Base-by-base conservation (phyloP, 2,797 vertebrate species). In the Myiotriccus ornatus region DNA sequence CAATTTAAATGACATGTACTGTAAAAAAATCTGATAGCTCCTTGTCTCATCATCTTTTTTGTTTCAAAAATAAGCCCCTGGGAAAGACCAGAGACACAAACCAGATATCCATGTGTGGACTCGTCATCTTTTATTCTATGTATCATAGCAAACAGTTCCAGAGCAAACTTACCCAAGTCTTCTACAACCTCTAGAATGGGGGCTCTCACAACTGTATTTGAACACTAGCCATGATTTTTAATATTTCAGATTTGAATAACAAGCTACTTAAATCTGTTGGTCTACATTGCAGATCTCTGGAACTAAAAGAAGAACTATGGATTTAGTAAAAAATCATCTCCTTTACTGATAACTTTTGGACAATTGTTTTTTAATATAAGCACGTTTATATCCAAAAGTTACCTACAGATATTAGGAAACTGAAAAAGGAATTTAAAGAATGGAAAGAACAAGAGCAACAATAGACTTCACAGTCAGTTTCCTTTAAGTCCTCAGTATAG, bases 401-500 rank as follows among this genome's bases (percentile, higher is more conserved):
- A 68, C 87, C 62, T 87, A 86, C 34, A 44, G 59, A 91, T 90
- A 90, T 84, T 84, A 92, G 87, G 71, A 96, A 68, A 87, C 90
- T 83, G 83, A 94, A 94, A 87, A 69, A 82, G 76, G 92, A 93
- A 95, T 92, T 95, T 94, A 56, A 95, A 95, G 89, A 87, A 95
- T 47, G 75, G 84, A 96, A 95, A 93, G 52, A 91, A 84, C 85
- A 83, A 73, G 79, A 94, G 87, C 84, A 96, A 94, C 94, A 96
- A 95, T 79, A 97, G 93, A 94, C 92, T 97, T 97, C 95, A 93
- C 96, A 96, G 96, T 90, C 94, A 93, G 90, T 81, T 57, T 95
- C 94, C 80, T 93, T 80, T 94, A 92, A 97, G 94, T 95, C 97
- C 73, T 92, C 76, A 15, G 78, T 94, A 91, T 92, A 97, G 96